Evolutionary conservation across 2,113 vertebrate genomes (phyloP), one percentile per base, ranked within the genome.

Genomic region (Pelecanus crispus): DNA sequence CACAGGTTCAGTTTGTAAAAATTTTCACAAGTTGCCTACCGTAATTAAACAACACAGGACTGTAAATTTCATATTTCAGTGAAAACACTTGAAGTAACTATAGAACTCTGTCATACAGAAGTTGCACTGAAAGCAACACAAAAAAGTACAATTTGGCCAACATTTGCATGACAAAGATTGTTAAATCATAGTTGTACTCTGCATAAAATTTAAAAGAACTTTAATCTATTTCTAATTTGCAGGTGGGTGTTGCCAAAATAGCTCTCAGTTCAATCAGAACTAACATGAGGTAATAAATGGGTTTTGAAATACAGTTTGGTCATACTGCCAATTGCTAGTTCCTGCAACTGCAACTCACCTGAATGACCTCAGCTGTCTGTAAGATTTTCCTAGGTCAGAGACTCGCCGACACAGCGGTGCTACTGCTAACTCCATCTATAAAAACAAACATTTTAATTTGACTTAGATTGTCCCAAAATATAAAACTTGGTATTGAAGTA

Each of bases 351-450:
- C 50, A 77, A 91, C 98, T 96, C 75, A 99, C 99, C 99, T 98
- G 98, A 99, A 99, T 4, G 99, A 99, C 85, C 99, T 98, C 91
- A 99, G 98, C 97, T 99, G 98, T 42, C 99, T 97, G 97, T 99
- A 99, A 4, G 99, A 98, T 45, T 98, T 99, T n/a, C 99, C 99
- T 65, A 99, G 96, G 91, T 99, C 99, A 55, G 99, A 99, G 40
- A 99, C 99, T 90, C 99, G 98, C 84, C 99, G 98, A 92, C 99
- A 99, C 59, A 99, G 98, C 0, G 99, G 99, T 47, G 98, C 99
- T 55, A 99, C 99, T 1, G 99, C 99, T 95, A 99, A 90, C 98
- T 99, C 99, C 99, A 99, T 99, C 99, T 99, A 80, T 65, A 94
- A 97, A 81, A 95, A 15, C 56, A 90, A 93, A 81, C 19, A 36